A percentile compares a stretch with the other conserved stretches of the same genome.
These are phyloP conservation scores for Oreohelix idahoensis DNA, from an alignment of 1,140 invertebrate genomes.

Conservation along the genomic window DNA sequence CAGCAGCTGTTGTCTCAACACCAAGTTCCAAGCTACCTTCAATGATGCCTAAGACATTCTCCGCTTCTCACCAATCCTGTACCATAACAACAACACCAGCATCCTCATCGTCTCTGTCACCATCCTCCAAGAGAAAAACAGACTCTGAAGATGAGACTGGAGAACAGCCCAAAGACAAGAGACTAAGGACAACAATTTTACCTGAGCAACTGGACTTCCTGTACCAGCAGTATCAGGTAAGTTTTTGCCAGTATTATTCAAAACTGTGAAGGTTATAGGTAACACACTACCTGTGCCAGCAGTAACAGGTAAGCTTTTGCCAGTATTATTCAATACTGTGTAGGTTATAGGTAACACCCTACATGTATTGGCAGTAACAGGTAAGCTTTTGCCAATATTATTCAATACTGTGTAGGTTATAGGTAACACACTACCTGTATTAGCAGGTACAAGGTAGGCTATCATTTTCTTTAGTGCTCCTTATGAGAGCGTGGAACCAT, in stretches of 20 bases:
- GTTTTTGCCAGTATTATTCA: background rate
- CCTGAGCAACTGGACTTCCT: slow-evolving; percentile 97
- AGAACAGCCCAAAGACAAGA: slow-evolving; percentile 86
- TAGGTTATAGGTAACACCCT: too few species aligned
- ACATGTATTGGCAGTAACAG: slow-evolving; percentile 97
- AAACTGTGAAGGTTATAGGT: too few species aligned
- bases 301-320: slow-evolving; percentile 82
- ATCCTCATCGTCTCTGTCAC: background rate
- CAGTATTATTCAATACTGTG: too few species aligned
- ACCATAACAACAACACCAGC: background rate
- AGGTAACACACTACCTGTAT: slow-evolving; percentile 96
- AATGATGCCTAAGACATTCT: background rate
- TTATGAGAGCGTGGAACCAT: too few species aligned
- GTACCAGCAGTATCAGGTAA: slow-evolving; percentile 93
- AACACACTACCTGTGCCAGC: slow-evolving; percentile 97
- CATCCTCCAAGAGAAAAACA: slow-evolving; percentile 70
- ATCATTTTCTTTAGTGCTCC: too few species aligned
- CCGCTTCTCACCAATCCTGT: slow-evolving; percentile 21
- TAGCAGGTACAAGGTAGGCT: slow-evolving; percentile 89
- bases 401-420: too few species aligned
- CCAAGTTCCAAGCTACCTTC: background rate
- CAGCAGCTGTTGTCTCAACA: slow-evolving; percentile 28
- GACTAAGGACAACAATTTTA: slow-evolving; percentile 94
- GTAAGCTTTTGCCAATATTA: background rate
- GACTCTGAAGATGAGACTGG: slow-evolving; percentile 77